phyloP scores from a whole-genome alignment of 2,888 invertebrate species.

The Drosophila demipolita region DNA sequence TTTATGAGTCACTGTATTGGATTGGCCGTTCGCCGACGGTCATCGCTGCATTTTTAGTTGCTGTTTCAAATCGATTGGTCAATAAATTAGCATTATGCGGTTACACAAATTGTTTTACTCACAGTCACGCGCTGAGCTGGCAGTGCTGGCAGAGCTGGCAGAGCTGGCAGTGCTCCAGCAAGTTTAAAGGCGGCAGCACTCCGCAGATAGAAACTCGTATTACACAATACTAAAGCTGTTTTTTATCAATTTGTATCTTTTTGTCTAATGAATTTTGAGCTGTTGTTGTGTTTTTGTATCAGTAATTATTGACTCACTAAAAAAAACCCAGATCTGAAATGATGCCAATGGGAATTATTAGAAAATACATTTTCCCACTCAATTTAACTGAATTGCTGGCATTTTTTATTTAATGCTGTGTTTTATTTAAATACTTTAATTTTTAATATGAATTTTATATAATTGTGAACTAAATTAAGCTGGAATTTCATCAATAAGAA shows the following conservation, averaged over 20 bases:
- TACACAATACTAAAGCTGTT: background rate
- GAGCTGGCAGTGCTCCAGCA: background rate
- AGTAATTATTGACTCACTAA: background rate
- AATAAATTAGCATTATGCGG: constrained; percentile 78
- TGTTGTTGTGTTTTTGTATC: background rate
- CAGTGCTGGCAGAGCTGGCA: constrained; percentile 54
- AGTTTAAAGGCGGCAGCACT: constrained; percentile 53
- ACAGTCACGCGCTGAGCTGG: constrained; percentile 66
- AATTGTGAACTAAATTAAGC: background rate
- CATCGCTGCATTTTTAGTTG: constrained; percentile 58
- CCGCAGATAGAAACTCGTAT: background rate
- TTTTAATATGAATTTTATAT: background rate
- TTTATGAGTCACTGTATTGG: constrained; percentile 61
- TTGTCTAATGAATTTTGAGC: background rate
- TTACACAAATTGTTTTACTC: constrained; percentile 45
- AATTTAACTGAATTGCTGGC: background rate
- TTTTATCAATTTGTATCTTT: background rate
- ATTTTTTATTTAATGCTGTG: background rate
- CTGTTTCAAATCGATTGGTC: constrained; percentile 76
- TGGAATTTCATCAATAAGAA: background rate
- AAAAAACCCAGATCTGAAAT: background rate
- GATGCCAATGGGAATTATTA: background rate
- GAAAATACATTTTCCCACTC: background rate
- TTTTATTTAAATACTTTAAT: background rate
- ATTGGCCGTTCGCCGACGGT: constrained; percentile 4